These are phyloP conservation scores for Dynastes hyllus DNA, from an alignment of 2,888 invertebrate genomes.

Conservation along the genomic window DNA sequence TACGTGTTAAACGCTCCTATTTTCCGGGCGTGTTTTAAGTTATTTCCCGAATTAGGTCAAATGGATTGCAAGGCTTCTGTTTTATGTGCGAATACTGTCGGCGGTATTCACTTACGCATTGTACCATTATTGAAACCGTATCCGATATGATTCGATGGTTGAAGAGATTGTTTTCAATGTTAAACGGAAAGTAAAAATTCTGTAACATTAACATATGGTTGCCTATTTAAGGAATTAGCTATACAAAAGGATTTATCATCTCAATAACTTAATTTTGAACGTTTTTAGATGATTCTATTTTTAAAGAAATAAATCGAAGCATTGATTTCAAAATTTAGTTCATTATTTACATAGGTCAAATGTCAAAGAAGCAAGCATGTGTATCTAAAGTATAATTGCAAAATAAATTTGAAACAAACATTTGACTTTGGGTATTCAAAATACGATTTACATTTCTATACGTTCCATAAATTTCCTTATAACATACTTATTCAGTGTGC, in stretches of 20 bases:
- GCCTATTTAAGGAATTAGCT: background rate
- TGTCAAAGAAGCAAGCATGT: background rate
- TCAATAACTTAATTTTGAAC: too few relatives aligned
- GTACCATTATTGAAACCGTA: slow-evolving; percentile 34
- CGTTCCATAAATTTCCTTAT: background rate
- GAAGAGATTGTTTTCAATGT: slow-evolving; percentile 13
- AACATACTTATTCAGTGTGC: background rate
- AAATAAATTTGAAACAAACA: background rate
- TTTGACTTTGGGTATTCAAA: too few relatives aligned
- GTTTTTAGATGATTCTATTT: background rate
- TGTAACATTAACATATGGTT: slow-evolving; percentile 17
- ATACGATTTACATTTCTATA: too few relatives aligned
- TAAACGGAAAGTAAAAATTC: background rate
- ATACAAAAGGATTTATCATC: background rate
- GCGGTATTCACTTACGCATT: slow-evolving; percentile 35
- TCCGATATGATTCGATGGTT: slow-evolving; percentile 33
- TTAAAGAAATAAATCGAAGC: background rate
- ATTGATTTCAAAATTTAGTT: background rate
- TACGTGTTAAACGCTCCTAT: slow-evolving; percentile 1
- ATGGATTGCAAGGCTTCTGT: slow-evolving; percentile 43
- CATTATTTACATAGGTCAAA: background rate
- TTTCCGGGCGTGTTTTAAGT: slow-evolving; percentile 39
- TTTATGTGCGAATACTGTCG: slow-evolving; percentile 26
- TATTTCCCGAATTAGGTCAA: slow-evolving; percentile 53
- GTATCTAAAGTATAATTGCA: background rate